phyloP scores from a whole-genome alignment of 2,113 vertebrate genomes.

The Mola mola region DNA sequence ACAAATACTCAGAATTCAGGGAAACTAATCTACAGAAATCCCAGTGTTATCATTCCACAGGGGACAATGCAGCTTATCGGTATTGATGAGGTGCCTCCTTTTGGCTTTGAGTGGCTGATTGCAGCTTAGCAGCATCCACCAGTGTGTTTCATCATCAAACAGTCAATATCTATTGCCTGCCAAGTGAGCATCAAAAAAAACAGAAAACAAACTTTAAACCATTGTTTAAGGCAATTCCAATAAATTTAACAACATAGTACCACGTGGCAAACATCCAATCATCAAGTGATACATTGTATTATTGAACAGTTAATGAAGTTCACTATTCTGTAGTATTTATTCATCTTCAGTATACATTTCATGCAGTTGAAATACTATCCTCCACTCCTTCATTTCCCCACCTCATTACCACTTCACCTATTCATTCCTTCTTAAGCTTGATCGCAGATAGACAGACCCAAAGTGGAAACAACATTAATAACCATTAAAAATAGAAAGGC shows the following conservation, averaged over 20 bases:
- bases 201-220: no score
- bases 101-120: conserved; percentile 32
- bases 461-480: conserved; percentile 11
- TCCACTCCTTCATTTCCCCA: not conserved
- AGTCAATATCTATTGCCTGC: conserved; percentile 9
- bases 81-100: conserved; percentile 36
- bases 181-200: not conserved
- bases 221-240: no score
- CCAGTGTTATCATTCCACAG: conserved; percentile 7
- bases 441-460: not conserved
- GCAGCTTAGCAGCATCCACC: conserved; percentile 15
- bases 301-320: not conserved
- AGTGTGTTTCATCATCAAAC: conserved; percentile 19
- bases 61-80: conserved; percentile 23
- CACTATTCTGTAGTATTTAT: no score
- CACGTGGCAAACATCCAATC: no score
- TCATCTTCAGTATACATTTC: no score
- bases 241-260: no score
- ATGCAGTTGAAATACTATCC: conserved; percentile 9
- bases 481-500: not conserved
- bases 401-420: not conserved
- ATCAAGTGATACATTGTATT: no score
- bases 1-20: conserved; percentile 1
- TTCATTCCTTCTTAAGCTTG: not conserved
- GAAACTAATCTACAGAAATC: conserved; percentile 28